These are phyloP conservation scores for Halesus radiatus DNA, from an alignment of 1,140 invertebrate species.

Conservation along the genomic window DNA sequence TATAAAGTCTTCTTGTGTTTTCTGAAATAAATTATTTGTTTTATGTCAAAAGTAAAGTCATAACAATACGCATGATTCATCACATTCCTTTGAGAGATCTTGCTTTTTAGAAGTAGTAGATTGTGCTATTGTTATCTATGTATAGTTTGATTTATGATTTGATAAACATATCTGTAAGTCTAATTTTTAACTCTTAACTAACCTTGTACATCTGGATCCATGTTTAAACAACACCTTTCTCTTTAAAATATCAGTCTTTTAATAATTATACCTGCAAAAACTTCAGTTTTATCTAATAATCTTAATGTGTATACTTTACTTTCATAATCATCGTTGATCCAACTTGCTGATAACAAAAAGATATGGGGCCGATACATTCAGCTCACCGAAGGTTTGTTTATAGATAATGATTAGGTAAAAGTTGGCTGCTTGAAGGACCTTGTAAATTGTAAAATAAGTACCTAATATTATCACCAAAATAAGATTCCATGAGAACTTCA, in stretches of 20 bases:
- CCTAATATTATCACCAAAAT: too few species aligned
- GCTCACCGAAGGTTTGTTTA: too few species aligned
- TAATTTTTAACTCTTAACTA: not conserved
- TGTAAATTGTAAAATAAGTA: too few species aligned
- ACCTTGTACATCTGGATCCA: slow-evolving; percentile 21
- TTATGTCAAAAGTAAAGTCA: not conserved
- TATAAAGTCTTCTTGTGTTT: slow-evolving; percentile 20
- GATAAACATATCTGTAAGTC: too few species aligned
- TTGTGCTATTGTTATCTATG: too few species aligned
- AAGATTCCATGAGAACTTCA: too few species aligned
- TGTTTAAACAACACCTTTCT: slow-evolving; percentile 9
- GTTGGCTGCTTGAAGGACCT: too few species aligned
- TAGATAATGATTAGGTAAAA: not conserved
- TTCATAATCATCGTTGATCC: not conserved
- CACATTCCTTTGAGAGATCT: too few species aligned
- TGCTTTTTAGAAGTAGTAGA: too few species aligned
- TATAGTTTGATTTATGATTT: too few species aligned
- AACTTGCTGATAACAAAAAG: slow-evolving; percentile 18
- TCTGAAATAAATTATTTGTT: slow-evolving; percentile 26
- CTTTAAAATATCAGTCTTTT: not conserved
- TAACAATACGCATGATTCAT: not conserved
- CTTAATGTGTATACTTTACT: slow-evolving; percentile 5
- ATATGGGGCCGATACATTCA: not conserved
- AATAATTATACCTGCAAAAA: not conserved
- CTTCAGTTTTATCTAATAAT: slow-evolving; percentile 5